Evolutionary conservation across 1,140 invertebrate species (phyloP), one percentile per base, ranked within the genome.

Genomic region (Formica exsecta): DNA sequence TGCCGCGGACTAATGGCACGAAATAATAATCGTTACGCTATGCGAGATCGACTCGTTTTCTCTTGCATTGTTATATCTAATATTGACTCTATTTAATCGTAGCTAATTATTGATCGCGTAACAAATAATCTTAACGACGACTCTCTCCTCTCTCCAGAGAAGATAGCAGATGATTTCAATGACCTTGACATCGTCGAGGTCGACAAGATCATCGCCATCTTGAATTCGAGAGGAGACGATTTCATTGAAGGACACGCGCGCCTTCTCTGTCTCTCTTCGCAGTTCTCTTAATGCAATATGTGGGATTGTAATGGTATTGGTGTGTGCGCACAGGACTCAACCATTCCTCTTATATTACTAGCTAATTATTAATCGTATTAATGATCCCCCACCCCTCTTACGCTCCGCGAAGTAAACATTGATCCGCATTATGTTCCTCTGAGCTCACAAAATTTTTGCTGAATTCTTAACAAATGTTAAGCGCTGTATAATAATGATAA

Each of bases 1-100:
- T 88, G 87, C 85, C 90, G 91, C 92, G 87, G 44, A 93, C 92
- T 93, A 93, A 93, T 84, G 92, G 90, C 92, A 91, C 92, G 90
- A 89, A 61, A 86, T 90, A 89, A 89, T 89, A 89, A 89, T 89
- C 51, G 51, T 86, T 74, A 64, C 65, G 71, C 59, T 68, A 70
- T 29, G 68, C 59, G 75, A 32, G 3, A 86, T 89, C 80, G 71
- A 86, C 68, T 11, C 32, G 66, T 62, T 87, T 62, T 86, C 71
- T 59, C 54, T 54, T 84, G 44, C 77, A 64, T 83, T 83, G 73
- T 90, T 79, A 25, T 68, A 25, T 68, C 87, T 89, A 89, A 83
- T 71, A 59, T 81, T 54, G 61, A 51, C 77, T 44, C n/a, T 62
- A 62, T 5, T 90, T 90, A 90, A 90, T 89, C 32, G 76, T 85